Evolutionary conservation across 2,888 invertebrate genomes (phyloP).

Genomic region (Scelioninae gen. 1): DNA sequence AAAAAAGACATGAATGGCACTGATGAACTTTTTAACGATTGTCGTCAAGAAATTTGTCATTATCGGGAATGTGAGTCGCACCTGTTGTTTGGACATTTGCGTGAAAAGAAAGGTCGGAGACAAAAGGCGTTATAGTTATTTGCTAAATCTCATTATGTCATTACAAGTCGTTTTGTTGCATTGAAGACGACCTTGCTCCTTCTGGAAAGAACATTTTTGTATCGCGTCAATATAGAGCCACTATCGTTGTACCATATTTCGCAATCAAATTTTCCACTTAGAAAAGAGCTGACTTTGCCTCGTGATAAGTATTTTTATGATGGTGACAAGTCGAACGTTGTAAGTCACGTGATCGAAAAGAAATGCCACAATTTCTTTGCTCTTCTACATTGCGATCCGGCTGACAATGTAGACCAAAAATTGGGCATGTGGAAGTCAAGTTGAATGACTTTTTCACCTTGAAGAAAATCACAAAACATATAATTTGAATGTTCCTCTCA

Average conservation of each 20-base stretch:
- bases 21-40: background rate
- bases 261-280: conserved; percentile 55
- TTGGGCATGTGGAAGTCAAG: conserved; percentile 7
- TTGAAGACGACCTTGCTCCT: conserved; percentile 20
- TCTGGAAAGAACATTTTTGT: conserved; percentile 30
- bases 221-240: conserved; percentile 9
- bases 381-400: too few species aligned
- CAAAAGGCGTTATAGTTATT: background rate
- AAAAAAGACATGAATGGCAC: background rate
- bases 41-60: conserved; percentile 2
- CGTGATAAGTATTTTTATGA: conserved; percentile 37
- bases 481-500: conserved; percentile 15
- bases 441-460: conserved; percentile 45
- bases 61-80: background rate
- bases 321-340: background rate
- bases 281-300: conserved; percentile 41
- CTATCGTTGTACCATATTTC: conserved; percentile 30
- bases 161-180: conserved; percentile 26
- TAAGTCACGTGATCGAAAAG: conserved; percentile 17
- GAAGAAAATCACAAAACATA: conserved; percentile 15
- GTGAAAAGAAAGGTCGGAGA: background rate
- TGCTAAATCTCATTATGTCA: conserved; percentile 18
- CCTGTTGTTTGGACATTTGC: background rate
- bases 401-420: background rate
- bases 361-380: background rate